Evolutionary conservation across 2,888 invertebrate genomes (phyloP).

Genomic region (Sinohyriopsis cumingii): DNA sequence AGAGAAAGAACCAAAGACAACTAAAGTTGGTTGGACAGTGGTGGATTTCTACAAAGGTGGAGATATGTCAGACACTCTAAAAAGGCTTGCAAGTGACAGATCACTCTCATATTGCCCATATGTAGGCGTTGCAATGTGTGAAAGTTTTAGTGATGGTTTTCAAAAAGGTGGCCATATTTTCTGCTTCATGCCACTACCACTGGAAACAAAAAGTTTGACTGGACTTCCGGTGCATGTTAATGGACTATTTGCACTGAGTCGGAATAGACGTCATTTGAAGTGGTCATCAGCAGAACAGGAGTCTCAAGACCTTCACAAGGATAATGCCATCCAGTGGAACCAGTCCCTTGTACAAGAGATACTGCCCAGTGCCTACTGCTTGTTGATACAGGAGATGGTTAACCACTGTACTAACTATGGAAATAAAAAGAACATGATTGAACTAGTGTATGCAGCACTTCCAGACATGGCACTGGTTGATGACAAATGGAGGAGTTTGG

Average conservation of each 20-base stretch:
- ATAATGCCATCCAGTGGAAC: constrained; percentile 24
- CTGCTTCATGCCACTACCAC: constrained; percentile 25
- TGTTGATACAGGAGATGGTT: constrained; percentile 6
- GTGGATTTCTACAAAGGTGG: constrained; percentile 16
- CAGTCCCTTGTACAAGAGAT: constrained; percentile 12
- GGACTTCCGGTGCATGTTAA: constrained; percentile 25
- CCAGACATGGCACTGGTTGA: constrained; percentile 7
- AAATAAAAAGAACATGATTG: background rate
- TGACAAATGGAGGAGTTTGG: constrained; percentile 11
- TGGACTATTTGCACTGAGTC: constrained; percentile 23
- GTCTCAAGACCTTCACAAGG: constrained; percentile 6
- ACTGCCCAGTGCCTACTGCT: constrained; percentile 18
- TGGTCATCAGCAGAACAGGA: constrained; percentile 18
- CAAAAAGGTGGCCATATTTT: constrained; percentile 28
- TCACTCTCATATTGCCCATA: constrained; percentile 15
- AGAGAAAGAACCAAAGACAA: background rate
- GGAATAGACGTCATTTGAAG: constrained; percentile 20
- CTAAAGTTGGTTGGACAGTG: constrained; percentile 11
- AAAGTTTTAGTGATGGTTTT: background rate
- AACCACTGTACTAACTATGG: constrained; percentile 1
- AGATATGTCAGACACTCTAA: constrained; percentile 5
- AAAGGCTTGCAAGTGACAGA: constrained; percentile 14
- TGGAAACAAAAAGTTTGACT: constrained; percentile 13
- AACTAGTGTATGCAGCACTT: constrained; percentile 11
- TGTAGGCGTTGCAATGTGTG: constrained; percentile 13